Base-by-base conservation (phyloP, 2,888 invertebrate species). In the Heliconius ismenius region DNA sequence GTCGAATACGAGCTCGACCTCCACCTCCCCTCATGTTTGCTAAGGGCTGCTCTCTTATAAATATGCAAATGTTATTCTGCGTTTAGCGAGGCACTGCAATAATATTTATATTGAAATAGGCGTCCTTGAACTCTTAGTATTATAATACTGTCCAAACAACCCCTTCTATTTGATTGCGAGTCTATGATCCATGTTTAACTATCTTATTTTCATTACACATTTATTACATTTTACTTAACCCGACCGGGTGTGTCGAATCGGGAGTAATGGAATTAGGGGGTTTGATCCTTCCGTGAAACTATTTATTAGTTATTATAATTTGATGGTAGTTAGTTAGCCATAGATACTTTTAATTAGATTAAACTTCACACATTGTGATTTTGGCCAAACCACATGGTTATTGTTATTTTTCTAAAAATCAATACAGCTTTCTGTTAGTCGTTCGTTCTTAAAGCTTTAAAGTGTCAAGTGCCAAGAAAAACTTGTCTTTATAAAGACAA, bases 61-160 rank as follows among this genome's bases (percentile, higher is more conserved):
- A 93, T 93, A 93, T 93, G 93, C 91, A 92, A 93, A 93, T 91
- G 87, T 89, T 91, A 91, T 90, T 89, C 88, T 88, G 88, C 90
- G 90, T 92, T 92, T 90, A 91, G 89, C 89, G 87, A 87, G 86
- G 84, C 87, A 86, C 86, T 91, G 91, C 92, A 92, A 92, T 92
- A 92, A 92, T 91, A 92, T 92, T 92, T 91, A 91, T 92, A 91
- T 89, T 90, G 90, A 90, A 92, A 92, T 89, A 88, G 88, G 87
- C 84, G 86, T 83, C 92, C 92, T 93, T 92, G 91, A 92, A 91
- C 89, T 89, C 85, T 77, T 75, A 84, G 86, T 86, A 88, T 88
- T 90, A 90, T 90, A 88, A 88, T 87, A 89, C 89, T 87, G 88
- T 86, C 86, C 88, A 89, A 91, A 90, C 88, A 91, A 70, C 88